Conservation (phyloP, 2,797 vertebrate species). For the Orestias chungarensis region DNA sequence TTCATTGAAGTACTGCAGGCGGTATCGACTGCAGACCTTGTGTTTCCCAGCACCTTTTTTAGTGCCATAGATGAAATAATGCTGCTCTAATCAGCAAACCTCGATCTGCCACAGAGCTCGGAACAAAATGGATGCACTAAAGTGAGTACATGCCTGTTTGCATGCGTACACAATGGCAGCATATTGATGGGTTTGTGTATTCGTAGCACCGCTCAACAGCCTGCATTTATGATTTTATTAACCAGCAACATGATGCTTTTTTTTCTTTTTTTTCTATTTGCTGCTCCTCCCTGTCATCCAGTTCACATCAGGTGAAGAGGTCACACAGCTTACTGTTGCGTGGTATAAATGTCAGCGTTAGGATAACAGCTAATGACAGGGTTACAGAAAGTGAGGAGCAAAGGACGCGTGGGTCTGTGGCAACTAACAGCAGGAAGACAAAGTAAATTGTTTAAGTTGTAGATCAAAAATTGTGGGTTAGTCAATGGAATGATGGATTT, state of each 20-base stretch:
- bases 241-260: background rate
- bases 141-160: background rate
- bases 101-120: background rate
- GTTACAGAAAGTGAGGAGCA: constrained; percentile 16
- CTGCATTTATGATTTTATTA: constrained; percentile 34
- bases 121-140: constrained; percentile 25
- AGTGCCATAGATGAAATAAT: constrained; percentile 22
- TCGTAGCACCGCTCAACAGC: background rate
- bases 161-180: background rate
- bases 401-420: constrained; percentile 18
- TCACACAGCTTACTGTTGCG: constrained; percentile 17
- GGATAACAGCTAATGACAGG: constrained; percentile 17
- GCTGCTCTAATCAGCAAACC: constrained; percentile 25
- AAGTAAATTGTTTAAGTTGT: background rate
- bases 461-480: background rate
- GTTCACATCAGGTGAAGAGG: constrained; percentile 35
- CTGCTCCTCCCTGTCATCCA: constrained; percentile 23
- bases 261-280: constrained; percentile 5
- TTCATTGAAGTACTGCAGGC: background rate
- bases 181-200: constrained; percentile 15
- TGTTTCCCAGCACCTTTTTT: constrained; percentile 25
- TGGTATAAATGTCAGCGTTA: constrained; percentile 29
- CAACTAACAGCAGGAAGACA: background rate
- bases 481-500: background rate
- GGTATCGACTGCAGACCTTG: constrained; percentile 12